These are phyloP conservation scores for Aptenodytes forsteri DNA, from an alignment of 2,113 vertebrate genomes.

Conservation along the genomic window DNA sequence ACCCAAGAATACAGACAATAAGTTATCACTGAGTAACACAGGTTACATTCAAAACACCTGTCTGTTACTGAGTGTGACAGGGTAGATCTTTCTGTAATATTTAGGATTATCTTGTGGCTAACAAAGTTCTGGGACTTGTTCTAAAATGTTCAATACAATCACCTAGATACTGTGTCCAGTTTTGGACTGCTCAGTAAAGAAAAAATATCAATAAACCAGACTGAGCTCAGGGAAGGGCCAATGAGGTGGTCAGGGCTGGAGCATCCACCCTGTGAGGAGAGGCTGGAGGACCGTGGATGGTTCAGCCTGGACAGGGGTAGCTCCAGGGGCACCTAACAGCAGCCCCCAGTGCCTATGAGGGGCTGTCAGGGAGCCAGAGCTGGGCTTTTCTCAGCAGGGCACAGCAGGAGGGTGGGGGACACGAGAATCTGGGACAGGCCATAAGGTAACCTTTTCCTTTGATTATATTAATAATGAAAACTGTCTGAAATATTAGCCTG, in stretches of 20 bases:
- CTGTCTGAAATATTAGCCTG: background rate
- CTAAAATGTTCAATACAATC: background rate
- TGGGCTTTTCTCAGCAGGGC: fast-evolving
- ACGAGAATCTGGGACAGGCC: fast-evolving
- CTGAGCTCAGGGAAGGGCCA: background rate
- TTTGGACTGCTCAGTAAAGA: background rate
- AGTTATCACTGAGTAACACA: background rate
- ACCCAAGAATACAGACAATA: background rate
- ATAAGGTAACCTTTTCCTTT: background rate
- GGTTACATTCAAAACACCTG: background rate
- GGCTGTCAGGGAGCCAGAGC: fast-evolving
- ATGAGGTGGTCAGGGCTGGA: background rate
- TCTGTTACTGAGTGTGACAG: background rate
- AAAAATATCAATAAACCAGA: background rate
- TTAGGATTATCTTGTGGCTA: background rate
- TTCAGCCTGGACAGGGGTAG: background rate
- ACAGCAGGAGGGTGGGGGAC: background rate
- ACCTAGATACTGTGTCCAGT: background rate
- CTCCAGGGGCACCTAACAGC: background rate
- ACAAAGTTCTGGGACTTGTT: background rate
- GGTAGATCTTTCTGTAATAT: background rate
- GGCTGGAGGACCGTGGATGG: background rate
- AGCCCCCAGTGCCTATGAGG: fast-evolving
- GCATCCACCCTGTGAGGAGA: background rate
- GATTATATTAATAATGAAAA: background rate